Conservation (phyloP, 2,113 vertebrate genomes). For the Sialia sialis region DNA sequence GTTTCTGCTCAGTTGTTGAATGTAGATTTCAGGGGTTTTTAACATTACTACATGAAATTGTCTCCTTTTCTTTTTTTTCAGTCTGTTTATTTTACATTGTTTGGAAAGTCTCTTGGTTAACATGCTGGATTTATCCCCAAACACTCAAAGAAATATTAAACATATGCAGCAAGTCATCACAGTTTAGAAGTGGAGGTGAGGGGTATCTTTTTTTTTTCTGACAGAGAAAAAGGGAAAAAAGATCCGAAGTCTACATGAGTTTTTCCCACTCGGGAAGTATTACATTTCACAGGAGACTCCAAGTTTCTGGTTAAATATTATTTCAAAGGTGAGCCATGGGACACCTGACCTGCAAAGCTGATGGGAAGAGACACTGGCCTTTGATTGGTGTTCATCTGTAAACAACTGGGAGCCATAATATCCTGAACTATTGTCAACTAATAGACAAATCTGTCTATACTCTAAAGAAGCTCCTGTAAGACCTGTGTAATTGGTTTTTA, state of each 20-base stretch:
- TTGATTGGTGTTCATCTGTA: not conserved
- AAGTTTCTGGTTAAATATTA: not conserved
- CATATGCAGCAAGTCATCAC: not conserved
- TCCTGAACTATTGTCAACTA: not conserved
- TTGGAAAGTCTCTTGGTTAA: not conserved
- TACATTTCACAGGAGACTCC: not conserved
- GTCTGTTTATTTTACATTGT: not conserved
- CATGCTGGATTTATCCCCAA: not conserved
- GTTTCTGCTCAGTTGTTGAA: not conserved
- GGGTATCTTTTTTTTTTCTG: accelerated
- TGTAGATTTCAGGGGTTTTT: not conserved
- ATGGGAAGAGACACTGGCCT: not conserved
- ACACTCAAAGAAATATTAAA: not conserved
- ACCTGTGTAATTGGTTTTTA: not conserved
- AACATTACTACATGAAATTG: not conserved
- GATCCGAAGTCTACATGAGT: not conserved
- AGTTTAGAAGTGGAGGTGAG: not conserved
- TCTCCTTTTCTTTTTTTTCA: not conserved
- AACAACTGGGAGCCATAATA: not conserved
- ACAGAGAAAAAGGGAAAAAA: not conserved
- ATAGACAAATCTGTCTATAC: not conserved
- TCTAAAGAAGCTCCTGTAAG: not conserved
- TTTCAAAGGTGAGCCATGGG: not conserved
- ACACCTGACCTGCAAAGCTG: not conserved
- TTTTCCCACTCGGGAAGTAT: not conserved